These are phyloP conservation scores for Lepisosteus osseus DNA, from an alignment of 2,113 vertebrate species.

Conservation along the genomic window DNA sequence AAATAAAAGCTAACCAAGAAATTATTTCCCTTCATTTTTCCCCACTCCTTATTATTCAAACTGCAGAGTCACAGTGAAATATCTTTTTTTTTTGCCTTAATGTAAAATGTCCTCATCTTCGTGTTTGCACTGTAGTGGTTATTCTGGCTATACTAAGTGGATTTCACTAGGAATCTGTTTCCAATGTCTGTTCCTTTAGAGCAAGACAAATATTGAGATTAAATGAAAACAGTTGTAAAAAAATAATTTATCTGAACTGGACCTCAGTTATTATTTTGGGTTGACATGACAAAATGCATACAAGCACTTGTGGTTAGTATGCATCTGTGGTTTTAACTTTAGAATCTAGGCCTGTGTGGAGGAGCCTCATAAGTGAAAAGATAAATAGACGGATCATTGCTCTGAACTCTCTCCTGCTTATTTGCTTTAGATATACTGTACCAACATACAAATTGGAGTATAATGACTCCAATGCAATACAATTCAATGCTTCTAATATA, in stretches of 20 bases:
- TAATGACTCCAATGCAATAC: not conserved
- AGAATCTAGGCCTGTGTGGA: no score
- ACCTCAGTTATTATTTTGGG: constrained; percentile 47
- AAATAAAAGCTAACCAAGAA: no score
- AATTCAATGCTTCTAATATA: not conserved
- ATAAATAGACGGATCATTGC: not conserved
- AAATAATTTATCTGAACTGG: constrained; percentile 54
- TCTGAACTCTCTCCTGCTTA: not conserved
- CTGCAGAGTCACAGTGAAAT: no score
- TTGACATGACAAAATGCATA: constrained; percentile 38
- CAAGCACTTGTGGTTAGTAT: constrained; percentile 27
- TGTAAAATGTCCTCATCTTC: not conserved
- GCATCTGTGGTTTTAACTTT: no score
- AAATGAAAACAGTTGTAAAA: constrained; percentile 55
- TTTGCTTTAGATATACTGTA: not conserved
- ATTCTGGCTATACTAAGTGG: constrained; percentile 14
- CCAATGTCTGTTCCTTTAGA: not conserved
- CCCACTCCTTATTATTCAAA: no score
- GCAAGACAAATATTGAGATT: not conserved
- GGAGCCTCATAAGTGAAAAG: no score
- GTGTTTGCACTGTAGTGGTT: not conserved
- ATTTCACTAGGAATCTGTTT: constrained; percentile 40
- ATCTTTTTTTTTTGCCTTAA: no score
- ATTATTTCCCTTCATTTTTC: no score
- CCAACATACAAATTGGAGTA: not conserved